Evolutionary conservation across 2,113 vertebrate genomes (phyloP).

Genomic region (Corythoichthys intestinalis): DNA sequence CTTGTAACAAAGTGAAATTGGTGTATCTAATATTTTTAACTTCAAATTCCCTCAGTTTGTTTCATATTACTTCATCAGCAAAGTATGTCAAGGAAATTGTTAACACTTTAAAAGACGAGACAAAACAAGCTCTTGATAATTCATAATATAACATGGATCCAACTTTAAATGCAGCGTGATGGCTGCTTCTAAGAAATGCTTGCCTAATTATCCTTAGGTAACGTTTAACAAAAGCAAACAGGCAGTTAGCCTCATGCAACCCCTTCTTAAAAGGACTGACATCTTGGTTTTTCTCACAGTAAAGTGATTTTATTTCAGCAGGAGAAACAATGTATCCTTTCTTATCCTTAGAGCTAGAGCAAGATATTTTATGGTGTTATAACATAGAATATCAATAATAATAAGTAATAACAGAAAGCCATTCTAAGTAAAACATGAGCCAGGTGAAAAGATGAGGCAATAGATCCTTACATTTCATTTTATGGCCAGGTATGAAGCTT

Average conservation of each 20-base stretch:
- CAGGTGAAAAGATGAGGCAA: not conserved
- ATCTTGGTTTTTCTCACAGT: too few species aligned
- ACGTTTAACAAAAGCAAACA: too few species aligned
- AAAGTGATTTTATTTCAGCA: too few species aligned
- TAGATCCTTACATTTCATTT: not conserved
- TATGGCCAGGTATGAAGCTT: not conserved
- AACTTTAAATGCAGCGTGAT: not conserved
- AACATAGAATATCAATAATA: too few species aligned
- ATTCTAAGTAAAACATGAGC: not conserved
- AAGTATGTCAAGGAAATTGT: not conserved
- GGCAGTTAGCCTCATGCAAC: too few species aligned
- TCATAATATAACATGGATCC: not conserved
- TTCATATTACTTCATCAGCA: not conserved
- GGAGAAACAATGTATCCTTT: too few species aligned
- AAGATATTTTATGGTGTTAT: too few species aligned
- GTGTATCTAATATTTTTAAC: not conserved
- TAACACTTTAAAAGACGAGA: not conserved
- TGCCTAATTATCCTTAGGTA: not conserved
- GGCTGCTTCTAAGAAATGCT: not conserved
- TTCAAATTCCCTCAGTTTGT: not conserved
- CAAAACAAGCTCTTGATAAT: not conserved
- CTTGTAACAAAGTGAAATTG: not conserved
- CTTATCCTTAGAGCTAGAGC: too few species aligned
- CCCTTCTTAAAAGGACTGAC: too few species aligned
- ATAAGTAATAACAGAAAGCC: too few species aligned